Evolutionary conservation across 1,140 invertebrate species (phyloP).

Genomic region (Euschistus heros): DNA sequence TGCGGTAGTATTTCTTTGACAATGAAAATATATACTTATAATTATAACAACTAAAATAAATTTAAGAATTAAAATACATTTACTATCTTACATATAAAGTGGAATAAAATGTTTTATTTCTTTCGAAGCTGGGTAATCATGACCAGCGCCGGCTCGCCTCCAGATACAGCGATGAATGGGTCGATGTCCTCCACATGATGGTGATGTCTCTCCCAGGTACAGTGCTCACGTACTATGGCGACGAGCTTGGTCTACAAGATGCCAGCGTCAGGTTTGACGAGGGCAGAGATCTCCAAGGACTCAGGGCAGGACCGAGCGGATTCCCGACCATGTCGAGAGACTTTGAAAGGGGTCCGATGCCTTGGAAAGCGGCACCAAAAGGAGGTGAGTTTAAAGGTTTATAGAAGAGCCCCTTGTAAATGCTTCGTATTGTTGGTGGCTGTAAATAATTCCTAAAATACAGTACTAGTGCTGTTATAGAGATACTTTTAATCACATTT

Average conservation of each 20-base stretch:
- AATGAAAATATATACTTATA: no score
- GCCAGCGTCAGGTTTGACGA: constrained; percentile 40
- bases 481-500: no score
- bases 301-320: constrained; percentile 35
- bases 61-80: no score
- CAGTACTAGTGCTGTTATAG: no score
- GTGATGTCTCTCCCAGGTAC: constrained; percentile 60
- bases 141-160: constrained; percentile 53
- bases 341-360: constrained; percentile 46
- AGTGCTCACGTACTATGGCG: constrained; percentile 26
- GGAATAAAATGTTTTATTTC: no score
- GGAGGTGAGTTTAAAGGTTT: constrained; percentile 38
- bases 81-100: no score
- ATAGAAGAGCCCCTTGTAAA: no score
- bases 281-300: constrained; percentile 38
- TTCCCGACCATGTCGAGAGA: constrained; percentile 32
- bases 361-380: constrained; percentile 48
- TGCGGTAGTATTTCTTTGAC: no score
- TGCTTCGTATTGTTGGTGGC: no score
- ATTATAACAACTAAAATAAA: no score
- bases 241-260: constrained; percentile 47
- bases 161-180: constrained; percentile 46
- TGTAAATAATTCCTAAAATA: neutral
- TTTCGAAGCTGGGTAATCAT: constrained; percentile 57
- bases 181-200: constrained; percentile 65